Evolutionary conservation across 2,113 vertebrate genomes (phyloP), one percentile per base, ranked within the genome.

Genomic region (Channa argus): DNA sequence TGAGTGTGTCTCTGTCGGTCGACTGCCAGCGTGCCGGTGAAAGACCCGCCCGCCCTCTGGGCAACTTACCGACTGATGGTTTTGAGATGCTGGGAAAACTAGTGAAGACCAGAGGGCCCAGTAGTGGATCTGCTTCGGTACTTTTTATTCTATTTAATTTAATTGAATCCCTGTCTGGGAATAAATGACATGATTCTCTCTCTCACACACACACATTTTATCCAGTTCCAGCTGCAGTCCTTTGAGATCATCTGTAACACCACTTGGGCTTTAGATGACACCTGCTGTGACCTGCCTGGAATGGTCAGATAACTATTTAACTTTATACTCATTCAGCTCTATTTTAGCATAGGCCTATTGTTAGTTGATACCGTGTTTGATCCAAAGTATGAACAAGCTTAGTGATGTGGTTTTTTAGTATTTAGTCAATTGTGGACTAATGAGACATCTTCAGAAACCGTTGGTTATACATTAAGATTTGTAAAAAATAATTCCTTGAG

Each of bases 51-150:
- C 93, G 91, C 10, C 94, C 92, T 0, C 13, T 95, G 0, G 95
- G 96, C 52, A 94, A 71, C 68, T 53, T 96, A 3, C 96, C 97
- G 0, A 94, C 88, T 0, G 83, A 95, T 0, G 95, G 97, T 14
- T 97, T 98, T 66, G 66, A 98, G 89, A 96, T 94, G 86, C 92
- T 99, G 82, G 98, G 97, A 1, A 96, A 97, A 45, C 92, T 97
- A 77, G 94, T 95, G 37, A 94, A 94, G 79, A 96, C 94, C 33
- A 85, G 95, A 59, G 96, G 96, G 0, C 95, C 96, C 2, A 90
- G 93, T 11, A 97, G 96, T 4, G 96, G 96, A n/a, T 98, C 97
- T 0, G 95, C 94, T 0, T 47, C 92, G 5, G 97, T 99, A 89
- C 62, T 3, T 47, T 62, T 5, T 65, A 2, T 69, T 38, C 38